Percentiles rank a stretch among this genome's conserved stretches.
phyloP scores from a whole-genome alignment of 1,140 invertebrate genomes.

The Tetramorium parvispinum region DNA sequence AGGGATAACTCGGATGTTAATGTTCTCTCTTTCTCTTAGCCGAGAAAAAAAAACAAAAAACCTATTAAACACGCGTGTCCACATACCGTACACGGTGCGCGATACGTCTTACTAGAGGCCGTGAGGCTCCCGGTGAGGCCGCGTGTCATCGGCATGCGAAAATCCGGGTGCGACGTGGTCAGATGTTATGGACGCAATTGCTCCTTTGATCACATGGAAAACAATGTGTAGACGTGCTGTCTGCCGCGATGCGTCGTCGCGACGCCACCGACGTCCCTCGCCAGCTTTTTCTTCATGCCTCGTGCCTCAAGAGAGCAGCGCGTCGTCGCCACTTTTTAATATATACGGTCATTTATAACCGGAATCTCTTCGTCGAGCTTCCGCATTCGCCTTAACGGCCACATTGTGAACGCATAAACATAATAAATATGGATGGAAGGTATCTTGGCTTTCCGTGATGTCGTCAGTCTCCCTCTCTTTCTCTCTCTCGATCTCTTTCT shows the following conservation, averaged over 20 bases:
- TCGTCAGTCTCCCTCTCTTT: conserved; percentile 14
- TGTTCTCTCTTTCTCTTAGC: neutral
- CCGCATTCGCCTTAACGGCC: conserved; percentile 76
- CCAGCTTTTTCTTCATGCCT: conserved; percentile 1
- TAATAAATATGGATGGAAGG: conserved; percentile 77
- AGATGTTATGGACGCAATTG: neutral
- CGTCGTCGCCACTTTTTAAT: conserved; percentile 27
- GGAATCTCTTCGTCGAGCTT: conserved; percentile 73
- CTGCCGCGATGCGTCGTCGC: neutral
- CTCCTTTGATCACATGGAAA: neutral
- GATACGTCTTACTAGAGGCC: conserved; percentile 22
- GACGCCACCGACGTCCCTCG: neutral
- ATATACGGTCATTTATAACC: conserved; percentile 74
- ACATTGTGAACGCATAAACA: conserved; percentile 74
- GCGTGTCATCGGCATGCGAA: neutral
- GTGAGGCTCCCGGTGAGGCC: neutral
- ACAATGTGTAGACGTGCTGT: neutral
- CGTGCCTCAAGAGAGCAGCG: neutral
- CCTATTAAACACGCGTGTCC: neutral
- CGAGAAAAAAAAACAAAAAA: neutral
- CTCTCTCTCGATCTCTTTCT: conserved; percentile 13
- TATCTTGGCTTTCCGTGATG: conserved; percentile 56
- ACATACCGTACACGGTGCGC: neutral
- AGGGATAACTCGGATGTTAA: conserved; percentile 63
- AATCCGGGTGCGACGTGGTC: neutral